Base-by-base conservation (phyloP, 2,888 invertebrate genomes). In the Tachina grossa region DNA sequence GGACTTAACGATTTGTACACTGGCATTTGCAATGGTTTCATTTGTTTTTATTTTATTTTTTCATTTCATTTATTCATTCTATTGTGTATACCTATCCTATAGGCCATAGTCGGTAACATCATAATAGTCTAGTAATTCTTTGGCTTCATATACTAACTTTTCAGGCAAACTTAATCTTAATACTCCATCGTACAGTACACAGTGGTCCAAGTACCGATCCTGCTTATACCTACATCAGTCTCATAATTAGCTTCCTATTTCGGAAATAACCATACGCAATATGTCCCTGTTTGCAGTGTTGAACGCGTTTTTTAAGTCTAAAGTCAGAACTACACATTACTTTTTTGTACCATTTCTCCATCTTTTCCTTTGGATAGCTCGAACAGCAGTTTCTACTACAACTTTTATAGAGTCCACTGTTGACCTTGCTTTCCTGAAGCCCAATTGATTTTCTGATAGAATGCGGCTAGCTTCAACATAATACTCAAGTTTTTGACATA, bases 101-200 rank as follows among this genome's bases (percentile, higher is more conserved):
- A n/a, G 14, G 13, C 47, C 47, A n/a, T n/a, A n/a, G n/a, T n/a
- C n/a, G n/a, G n/a, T n/a, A n/a, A n/a, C n/a, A n/a, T n/a, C n/a
- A n/a, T n/a, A n/a, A n/a, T n/a, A n/a, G n/a, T 47, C 47, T 47
- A 47, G 14, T 47, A 47, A 47, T 13, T 47, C 2, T 47, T 47
- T 47, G 1, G 14, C 10, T 47, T 47, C 47, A n/a, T 1, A 14
- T 14, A 47, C 14, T 31, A 31, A 47, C 13, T 41, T 19, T 39
- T 41, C 41, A 39, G 59, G 59, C 5, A 59, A 31, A 13, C 11
- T 59, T n/a, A 59, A 5, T n/a, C 59, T 59, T 9, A 59, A 41
- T n/a, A 59, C n/a, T n/a, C 41, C 59, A 59, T 59, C 59, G 41
- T 41, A 59, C 41, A 59, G 41, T 5, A 59, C 59, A 41, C 14